These are phyloP conservation scores for Pogonophryne albipinna DNA, from an alignment of 2,797 vertebrate species.

Conservation along the genomic window DNA sequence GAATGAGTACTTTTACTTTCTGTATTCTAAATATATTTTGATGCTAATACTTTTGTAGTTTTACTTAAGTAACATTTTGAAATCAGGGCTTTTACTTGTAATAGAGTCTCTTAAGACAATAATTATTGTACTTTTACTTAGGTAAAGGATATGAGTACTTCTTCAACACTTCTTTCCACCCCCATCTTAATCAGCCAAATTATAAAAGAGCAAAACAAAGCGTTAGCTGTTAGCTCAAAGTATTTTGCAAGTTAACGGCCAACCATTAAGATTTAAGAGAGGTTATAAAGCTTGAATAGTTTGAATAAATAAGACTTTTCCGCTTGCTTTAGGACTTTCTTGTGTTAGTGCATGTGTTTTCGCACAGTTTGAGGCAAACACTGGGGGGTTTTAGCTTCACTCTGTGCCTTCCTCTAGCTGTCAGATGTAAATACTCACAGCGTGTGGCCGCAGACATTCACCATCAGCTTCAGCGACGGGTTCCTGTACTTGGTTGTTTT, in stretches of 20 bases:
- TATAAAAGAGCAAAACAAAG: not conserved
- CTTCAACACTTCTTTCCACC: not conserved
- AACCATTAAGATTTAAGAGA: not conserved
- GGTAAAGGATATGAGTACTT: too few species aligned
- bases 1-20: too few species aligned
- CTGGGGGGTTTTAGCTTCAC: not conserved
- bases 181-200: too few species aligned
- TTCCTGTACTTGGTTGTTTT: conserved; percentile 99
- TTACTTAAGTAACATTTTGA: too few species aligned
- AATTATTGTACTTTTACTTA: too few species aligned
- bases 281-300: not conserved
- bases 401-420: not conserved
- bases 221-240: conserved; percentile 6
- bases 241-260: not conserved
- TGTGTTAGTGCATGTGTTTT: not conserved
- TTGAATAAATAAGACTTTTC: not conserved
- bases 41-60: too few species aligned
- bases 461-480: conserved; percentile 96
- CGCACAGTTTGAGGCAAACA: not conserved
- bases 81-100: too few species aligned
- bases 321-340: not conserved
- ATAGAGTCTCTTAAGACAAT: too few species aligned
- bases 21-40: too few species aligned
- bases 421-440: conserved; percentile 89
- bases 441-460: conserved; percentile 98